phyloP scores from a whole-genome alignment of 2,888 invertebrate species.

The Caenorhabditis sp. region DNA sequence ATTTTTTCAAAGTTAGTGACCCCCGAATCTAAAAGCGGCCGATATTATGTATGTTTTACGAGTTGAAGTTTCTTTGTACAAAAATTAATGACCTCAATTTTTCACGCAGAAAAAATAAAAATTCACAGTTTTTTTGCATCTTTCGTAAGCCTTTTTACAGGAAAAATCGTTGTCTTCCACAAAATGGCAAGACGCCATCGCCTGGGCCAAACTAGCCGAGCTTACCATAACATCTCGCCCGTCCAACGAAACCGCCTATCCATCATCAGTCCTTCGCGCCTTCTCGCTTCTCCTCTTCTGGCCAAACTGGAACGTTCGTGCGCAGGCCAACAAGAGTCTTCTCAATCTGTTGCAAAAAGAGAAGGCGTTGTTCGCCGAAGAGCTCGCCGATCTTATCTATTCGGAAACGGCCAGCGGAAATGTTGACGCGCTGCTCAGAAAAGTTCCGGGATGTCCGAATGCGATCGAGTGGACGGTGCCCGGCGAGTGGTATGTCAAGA shows the following conservation, averaged over 20 bases:
- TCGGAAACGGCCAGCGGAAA: slow-evolving; percentile 41
- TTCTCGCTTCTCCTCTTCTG: slow-evolving; percentile 46
- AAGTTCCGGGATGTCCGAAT: slow-evolving; percentile 12
- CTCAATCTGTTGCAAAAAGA: slow-evolving; percentile 23
- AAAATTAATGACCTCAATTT: too few relatives aligned
- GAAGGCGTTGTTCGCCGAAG: slow-evolving; percentile 39
- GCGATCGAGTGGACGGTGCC: slow-evolving; percentile 27
- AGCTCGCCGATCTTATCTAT: slow-evolving; percentile 43
- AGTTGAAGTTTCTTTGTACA: too few relatives aligned
- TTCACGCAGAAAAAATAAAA: too few relatives aligned
- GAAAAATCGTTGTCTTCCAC: slow-evolving; percentile 35
- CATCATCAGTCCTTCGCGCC: slow-evolving; percentile 14
- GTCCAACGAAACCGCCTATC: slow-evolving; percentile 5
- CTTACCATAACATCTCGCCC: slow-evolving; percentile 11
- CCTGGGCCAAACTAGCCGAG: slow-evolving; percentile 45
- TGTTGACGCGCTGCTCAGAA: slow-evolving; percentile 22
- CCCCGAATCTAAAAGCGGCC: too few relatives aligned
- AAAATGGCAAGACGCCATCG: slow-evolving; percentile 39
- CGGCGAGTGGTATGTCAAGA: slow-evolving; percentile 42
- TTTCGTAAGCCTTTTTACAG: too few relatives aligned
- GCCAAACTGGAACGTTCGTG: slow-evolving; percentile 48
- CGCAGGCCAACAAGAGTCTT: slow-evolving; percentile 31
- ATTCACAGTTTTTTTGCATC: too few relatives aligned
- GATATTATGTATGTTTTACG: too few relatives aligned
- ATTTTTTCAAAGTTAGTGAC: too few relatives aligned